Base-by-base conservation (phyloP, 1,140 invertebrate species). In the Panagrolaimus sp. region DNA sequence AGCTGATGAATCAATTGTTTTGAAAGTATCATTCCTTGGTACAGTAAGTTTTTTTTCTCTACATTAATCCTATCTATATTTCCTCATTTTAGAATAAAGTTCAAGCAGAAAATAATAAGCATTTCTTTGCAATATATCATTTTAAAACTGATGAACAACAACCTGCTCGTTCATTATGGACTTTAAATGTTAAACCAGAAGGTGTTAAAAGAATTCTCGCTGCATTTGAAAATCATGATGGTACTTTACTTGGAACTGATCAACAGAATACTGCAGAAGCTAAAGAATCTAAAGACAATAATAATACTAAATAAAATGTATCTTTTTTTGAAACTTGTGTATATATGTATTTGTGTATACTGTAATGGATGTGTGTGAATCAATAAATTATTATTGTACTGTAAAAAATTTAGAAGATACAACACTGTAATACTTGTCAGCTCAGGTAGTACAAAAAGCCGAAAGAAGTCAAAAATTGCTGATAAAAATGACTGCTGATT, bases 91-190 rank as follows among this genome's bases (percentile, higher is more conserved):
- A 38, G 31, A 38, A 13, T 3, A 38, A 23, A 51, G 65, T 25
- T 42, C 14, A 11, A 16, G 72, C 72, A 31, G 72, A 74, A 44
- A 45, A 45, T 20, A 47, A 61, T 20, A 75, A 69, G 20, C 74
- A 75, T 72, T 75, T 76, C 74, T 75, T 75, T 57, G 74, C 74
- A n/a, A 45, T 75, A 47, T 74, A 77, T 45, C 74, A 75, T 46
- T 65, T 70, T 16, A 63, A 65, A 16, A 57, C 53, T 31, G 51
- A 51, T 13, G 48, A 38, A 7, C 27, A 9, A 13, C 61, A 16
- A 43, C 42, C 65, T 13, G 62, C 73, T 16, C 43, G 71, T 53
- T 7, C 38, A 45, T 25, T 74, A 2, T 74, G 72, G 72, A 74
- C 72, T 16, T n/a, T 38, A n/a, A 42, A 9, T 47, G 44, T 53